These are phyloP conservation scores for Torymus auratus DNA, from an alignment of 2,888 invertebrate genomes.

Conservation along the genomic window DNA sequence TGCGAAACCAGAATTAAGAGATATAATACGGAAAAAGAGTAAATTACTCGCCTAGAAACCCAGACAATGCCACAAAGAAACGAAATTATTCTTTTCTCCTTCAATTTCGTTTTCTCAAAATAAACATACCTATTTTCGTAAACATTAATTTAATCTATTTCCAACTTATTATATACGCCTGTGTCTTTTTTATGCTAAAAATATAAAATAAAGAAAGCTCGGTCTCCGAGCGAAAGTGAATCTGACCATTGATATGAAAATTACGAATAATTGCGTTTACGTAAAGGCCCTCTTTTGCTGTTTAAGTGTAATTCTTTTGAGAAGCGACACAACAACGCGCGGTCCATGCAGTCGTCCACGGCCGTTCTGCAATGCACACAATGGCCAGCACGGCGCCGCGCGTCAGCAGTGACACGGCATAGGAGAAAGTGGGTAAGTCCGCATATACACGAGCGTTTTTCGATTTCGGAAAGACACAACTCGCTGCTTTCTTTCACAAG, in stretches of 20 bases:
- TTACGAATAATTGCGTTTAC: slow-evolving; percentile 10
- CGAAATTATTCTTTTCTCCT: too few species aligned
- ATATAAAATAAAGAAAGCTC: too few species aligned
- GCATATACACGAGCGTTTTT: not conserved
- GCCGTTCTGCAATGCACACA: slow-evolving; percentile 14
- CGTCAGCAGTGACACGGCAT: slow-evolving; percentile 22
- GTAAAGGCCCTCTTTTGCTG: not conserved
- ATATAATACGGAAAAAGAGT: too few species aligned
- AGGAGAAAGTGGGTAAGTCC: slow-evolving; percentile 59
- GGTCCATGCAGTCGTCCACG: not conserved
- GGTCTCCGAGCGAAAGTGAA: too few species aligned
- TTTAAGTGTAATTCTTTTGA: not conserved
- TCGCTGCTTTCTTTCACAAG: slow-evolving; percentile 25
- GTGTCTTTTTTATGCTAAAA: too few species aligned
- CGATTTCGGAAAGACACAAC: slow-evolving; percentile 20
- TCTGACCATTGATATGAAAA: not conserved
- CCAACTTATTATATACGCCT: too few species aligned
- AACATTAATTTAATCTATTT: too few species aligned
- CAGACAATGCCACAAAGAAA: too few species aligned
- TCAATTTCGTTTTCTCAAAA: too few species aligned
- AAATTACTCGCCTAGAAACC: too few species aligned
- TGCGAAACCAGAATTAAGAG: too few species aligned
- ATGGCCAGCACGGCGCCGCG: slow-evolving; percentile 8
- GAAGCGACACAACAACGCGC: not conserved
- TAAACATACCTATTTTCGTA: too few species aligned